These are phyloP conservation scores for Poeciliopsis paucimaculata DNA, from an alignment of 2,797 vertebrate species.

Conservation along the genomic window DNA sequence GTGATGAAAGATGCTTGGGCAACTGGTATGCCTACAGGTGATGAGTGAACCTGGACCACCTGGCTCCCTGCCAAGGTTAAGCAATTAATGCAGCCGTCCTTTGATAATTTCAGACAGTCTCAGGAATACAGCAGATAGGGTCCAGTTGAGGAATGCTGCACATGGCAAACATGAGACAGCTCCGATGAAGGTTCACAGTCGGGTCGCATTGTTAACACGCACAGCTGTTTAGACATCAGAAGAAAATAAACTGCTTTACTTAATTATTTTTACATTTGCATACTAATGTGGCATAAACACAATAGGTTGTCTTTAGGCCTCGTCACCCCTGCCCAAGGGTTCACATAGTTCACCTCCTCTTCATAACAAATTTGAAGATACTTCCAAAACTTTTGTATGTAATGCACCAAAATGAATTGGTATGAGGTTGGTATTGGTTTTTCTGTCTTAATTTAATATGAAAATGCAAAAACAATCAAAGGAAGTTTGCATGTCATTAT, in stretches of 20 bases:
- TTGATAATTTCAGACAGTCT: constrained; percentile 69
- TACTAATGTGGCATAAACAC: constrained; percentile 60
- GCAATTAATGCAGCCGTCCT: constrained; percentile 78
- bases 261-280: constrained; percentile 72
- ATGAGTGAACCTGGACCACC: constrained; percentile 73
- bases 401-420: neutral
- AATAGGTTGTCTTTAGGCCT: constrained; percentile 40
- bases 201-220: constrained; percentile 66
- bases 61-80: constrained; percentile 78
- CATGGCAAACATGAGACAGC: constrained; percentile 64
- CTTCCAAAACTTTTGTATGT: constrained; percentile 11
- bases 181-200: constrained; percentile 64
- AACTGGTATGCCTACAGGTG: constrained; percentile 72
- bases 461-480: constrained; percentile 9
- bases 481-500: constrained; percentile 4
- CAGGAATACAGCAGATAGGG: constrained; percentile 50
- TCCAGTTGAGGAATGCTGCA: constrained; percentile 34
- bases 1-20: constrained; percentile 47
- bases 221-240: constrained; percentile 60
- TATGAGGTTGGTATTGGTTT: neutral
- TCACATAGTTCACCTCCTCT: constrained; percentile 22
- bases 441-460: neutral
- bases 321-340: constrained; percentile 41
- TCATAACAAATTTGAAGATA: constrained; percentile 21
- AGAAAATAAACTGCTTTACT: constrained; percentile 57